Conservation (phyloP, 2,113 vertebrate species). For the Pseudonaja textilis region DNA sequence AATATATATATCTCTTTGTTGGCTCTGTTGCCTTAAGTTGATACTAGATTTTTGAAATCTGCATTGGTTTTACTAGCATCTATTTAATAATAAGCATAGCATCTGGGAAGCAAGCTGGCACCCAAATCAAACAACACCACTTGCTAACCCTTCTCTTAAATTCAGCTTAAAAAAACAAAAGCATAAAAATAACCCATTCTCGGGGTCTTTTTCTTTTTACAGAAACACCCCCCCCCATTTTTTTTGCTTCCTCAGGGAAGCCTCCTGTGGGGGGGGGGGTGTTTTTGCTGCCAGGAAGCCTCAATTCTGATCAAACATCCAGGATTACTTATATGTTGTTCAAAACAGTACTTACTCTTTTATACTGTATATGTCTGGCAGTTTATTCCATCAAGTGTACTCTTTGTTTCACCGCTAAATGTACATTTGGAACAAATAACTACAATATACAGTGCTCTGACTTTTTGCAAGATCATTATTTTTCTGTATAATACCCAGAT, state of each 20-base stretch:
- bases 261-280: too few species aligned
- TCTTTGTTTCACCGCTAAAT: background rate
- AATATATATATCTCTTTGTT: background rate
- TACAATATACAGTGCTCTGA: background rate
- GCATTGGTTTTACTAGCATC: background rate
- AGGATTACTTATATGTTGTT: background rate
- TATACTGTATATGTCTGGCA: background rate
- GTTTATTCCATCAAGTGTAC: background rate
- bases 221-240: too few species aligned
- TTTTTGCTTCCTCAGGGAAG: too few species aligned
- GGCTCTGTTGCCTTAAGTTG: background rate
- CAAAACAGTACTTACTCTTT: background rate
- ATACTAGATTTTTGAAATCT: background rate
- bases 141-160: background rate
- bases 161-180: background rate
- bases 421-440: background rate
- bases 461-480: background rate
- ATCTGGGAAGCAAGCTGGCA: background rate
- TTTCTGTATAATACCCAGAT: background rate
- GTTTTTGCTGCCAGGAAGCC: too few species aligned
- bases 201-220: background rate
- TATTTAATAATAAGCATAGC: background rate
- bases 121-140: too few species aligned
- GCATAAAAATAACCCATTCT: background rate
- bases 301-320: background rate